These are phyloP conservation scores for Indicator indicator DNA, from an alignment of 2,113 vertebrate genomes.

Conservation along the genomic window DNA sequence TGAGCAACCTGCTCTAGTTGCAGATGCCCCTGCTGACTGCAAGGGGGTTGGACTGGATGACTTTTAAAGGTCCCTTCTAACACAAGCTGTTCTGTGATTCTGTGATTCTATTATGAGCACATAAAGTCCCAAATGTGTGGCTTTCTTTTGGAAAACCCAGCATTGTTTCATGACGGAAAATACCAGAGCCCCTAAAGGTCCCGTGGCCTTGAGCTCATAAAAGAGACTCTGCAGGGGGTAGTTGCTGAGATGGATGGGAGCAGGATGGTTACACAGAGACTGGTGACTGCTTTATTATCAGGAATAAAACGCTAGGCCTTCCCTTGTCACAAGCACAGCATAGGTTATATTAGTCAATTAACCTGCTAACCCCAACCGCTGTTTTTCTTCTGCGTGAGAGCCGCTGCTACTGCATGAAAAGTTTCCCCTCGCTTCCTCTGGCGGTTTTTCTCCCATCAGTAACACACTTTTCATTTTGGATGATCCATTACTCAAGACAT, in stretches of 20 bases:
- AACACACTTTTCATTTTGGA: not conserved
- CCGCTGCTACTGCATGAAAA: not conserved
- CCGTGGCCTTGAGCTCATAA: not conserved
- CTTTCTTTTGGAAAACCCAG: not conserved
- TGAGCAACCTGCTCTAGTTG: no score
- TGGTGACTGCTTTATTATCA: constrained; percentile 4
- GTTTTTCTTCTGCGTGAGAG: not conserved
- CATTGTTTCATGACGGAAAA: not conserved
- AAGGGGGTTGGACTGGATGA: no score
- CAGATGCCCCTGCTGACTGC: no score
- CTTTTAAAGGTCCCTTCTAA: no score
- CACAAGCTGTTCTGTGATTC: no score
- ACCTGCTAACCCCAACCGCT: not conserved
- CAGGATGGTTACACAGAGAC: not conserved
- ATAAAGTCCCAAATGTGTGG: not conserved
- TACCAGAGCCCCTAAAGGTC: not conserved
- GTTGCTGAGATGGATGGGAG: not conserved
- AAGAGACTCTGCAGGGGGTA: not conserved
- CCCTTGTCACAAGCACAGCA: constrained; percentile 5
- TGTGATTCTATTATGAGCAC: not conserved
- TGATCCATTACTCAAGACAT: not conserved
- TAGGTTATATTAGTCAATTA: constrained; percentile 60
- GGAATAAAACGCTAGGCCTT: constrained; percentile 11
- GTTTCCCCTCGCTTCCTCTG: not conserved
- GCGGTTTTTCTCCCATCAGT: not conserved